Percentiles rank a stretch among this genome's conserved stretches.
Conservation (phyloP, 2,797 vertebrate genomes). For the Gobionotothen gibberifrons region DNA sequence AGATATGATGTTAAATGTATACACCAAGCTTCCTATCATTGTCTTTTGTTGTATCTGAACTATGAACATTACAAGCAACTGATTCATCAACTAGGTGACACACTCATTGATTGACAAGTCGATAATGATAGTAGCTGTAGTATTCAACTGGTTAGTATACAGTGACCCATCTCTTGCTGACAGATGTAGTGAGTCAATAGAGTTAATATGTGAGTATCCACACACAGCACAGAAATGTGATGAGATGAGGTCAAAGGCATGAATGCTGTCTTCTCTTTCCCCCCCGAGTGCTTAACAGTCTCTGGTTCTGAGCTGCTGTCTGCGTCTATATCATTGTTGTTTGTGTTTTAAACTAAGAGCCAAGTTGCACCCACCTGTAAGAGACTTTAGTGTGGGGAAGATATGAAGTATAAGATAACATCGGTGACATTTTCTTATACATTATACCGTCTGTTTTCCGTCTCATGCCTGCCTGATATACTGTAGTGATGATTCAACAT, state of each 20-base stretch:
- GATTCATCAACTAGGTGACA: neutral
- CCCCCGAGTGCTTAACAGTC: constrained; percentile 33
- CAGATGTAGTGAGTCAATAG: neutral
- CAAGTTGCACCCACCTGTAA: neutral
- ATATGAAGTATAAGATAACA: neutral
- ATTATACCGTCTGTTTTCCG: neutral
- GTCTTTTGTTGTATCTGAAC: neutral
- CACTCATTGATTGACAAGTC: neutral
- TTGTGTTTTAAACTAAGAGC: too few species aligned
- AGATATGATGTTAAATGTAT: neutral
- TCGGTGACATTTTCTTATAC: neutral
- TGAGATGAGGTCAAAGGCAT: constrained; percentile 36
- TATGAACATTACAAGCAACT: neutral
- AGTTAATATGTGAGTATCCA: neutral
- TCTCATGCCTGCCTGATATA: neutral
- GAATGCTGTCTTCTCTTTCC: constrained; percentile 42
- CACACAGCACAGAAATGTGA: constrained; percentile 2
- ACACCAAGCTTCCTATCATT: neutral
- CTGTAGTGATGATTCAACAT: neutral
- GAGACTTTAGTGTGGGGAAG: neutral
- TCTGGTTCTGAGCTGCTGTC: too few species aligned
- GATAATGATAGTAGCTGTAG: neutral
- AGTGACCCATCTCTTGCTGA: neutral
- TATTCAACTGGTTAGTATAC: neutral
- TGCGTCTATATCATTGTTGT: neutral